Base-by-base conservation (phyloP, 2,888 invertebrate species). In the Apamea crenata region DNA sequence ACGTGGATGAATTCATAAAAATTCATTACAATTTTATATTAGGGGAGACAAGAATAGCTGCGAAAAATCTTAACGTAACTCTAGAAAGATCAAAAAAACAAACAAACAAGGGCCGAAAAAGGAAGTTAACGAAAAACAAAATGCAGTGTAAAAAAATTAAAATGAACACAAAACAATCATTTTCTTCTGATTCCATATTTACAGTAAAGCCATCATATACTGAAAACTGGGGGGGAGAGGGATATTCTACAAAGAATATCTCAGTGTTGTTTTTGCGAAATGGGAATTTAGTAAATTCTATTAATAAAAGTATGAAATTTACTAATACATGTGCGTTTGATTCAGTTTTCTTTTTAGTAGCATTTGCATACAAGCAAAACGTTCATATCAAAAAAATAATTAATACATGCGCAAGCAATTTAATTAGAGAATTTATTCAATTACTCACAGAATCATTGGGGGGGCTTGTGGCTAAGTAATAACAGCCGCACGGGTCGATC, bases 221-320 rank as follows among this genome's bases (percentile, higher is more conserved):
- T 70, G 70, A 70, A 70, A 70, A 65, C 76, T 70, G 56, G 70
- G 63, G 75, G 50, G 70, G 69, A 70, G 70, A 70, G 77, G 77
- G 77, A 75, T n/a, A n/a, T n/a, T n/a, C n/a, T n/a, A n/a, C n/a
- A n/a, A n/a, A n/a, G n/a, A n/a, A n/a, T n/a, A n/a, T 75, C 59
- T 36, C 63, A 73, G 32, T 78, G 18, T 74, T 67, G 78, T 74
- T 78, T 78, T 21, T 77, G 77, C 72, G 71, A 77, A 72, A 77
- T 72, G 72, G 72, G 72, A 72, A 77, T 77, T 77, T 72, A 44
- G 72, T 61, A 40, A 72, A 72, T 61, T 72, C 59, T 72, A 7
- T 61, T 3, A 59, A 72, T 44, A 72, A 72, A 72, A 59, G 29
- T 72, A 40, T 59, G 40, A 59, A 7, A 0, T 8, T 69, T 69